Percentiles rank a stretch among this genome's conserved stretches.
These are phyloP conservation scores for Drosophila percnosoma DNA, from an alignment of 2,888 invertebrate genomes.

Conservation along the genomic window DNA sequence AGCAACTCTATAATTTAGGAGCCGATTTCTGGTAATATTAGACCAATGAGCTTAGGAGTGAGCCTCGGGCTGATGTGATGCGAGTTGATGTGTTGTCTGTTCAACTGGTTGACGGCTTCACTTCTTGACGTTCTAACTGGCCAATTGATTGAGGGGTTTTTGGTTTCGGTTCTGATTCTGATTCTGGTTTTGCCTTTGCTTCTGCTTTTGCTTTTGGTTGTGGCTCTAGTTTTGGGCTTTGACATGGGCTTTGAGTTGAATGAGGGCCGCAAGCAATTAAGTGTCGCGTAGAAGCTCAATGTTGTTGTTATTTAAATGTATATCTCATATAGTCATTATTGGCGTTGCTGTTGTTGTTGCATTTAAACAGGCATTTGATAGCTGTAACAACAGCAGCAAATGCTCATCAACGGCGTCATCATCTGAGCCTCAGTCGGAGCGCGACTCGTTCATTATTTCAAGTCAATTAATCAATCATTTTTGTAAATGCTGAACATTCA, in stretches of 20 bases:
- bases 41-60: slow-evolving; percentile 42
- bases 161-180: slow-evolving; percentile 16
- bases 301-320: slow-evolving; percentile 37
- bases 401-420: slow-evolving; percentile 43
- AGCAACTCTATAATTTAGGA: slow-evolving; percentile 42
- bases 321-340: slow-evolving; percentile 68
- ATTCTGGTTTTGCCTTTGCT: background rate
- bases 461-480: slow-evolving; percentile 78
- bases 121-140: slow-evolving; percentile 45
- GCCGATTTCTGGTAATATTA: slow-evolving; percentile 57
- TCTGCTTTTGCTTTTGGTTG: background rate
- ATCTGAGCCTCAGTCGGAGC: slow-evolving; percentile 13
- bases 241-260: background rate
- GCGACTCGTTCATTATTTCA: slow-evolving; percentile 54
- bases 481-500: slow-evolving; percentile 54
- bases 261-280: slow-evolving; percentile 52
- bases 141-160: slow-evolving; percentile 50
- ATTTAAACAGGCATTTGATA: slow-evolving; percentile 70
- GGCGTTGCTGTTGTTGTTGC: slow-evolving; percentile 49
- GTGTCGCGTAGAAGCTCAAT: slow-evolving; percentile 50
- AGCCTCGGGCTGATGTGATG: slow-evolving; percentile 41
- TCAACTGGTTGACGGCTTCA: slow-evolving; percentile 51
- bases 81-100: slow-evolving; percentile 25
- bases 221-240: background rate
- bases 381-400: slow-evolving; percentile 48